These are phyloP conservation scores for Solenodon paradoxus DNA, from an alignment of 2,113 vertebrate species.

Conservation along the genomic window DNA sequence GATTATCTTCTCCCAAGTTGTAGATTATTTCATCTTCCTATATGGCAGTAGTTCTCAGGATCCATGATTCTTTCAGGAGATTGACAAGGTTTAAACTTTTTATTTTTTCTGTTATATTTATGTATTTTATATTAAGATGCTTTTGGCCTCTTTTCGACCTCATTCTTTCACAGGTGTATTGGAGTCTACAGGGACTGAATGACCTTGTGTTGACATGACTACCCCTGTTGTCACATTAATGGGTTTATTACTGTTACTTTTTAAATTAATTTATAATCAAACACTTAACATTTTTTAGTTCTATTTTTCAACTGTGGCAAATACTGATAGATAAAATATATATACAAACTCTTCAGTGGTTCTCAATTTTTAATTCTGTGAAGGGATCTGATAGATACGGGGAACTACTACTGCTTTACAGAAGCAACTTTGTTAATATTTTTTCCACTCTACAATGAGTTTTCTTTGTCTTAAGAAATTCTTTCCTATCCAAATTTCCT, in stretches of 20 bases:
- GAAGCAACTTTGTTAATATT: not conserved
- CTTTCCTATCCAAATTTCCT: not conserved
- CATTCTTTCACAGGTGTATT: not conserved
- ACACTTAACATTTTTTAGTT: not conserved
- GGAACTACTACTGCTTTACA: not conserved
- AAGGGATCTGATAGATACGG: not conserved
- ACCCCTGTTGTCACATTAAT: too few relatives aligned
- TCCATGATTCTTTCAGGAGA: not conserved
- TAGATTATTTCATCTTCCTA: slow-evolving; percentile 28
- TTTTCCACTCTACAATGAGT: not conserved
- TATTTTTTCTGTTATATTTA: too few relatives aligned
- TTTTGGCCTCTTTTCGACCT: not conserved
- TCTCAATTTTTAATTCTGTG: not conserved
- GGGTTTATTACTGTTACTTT: slow-evolving; percentile 4
- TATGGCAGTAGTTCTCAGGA: not conserved
- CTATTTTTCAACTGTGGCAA: not conserved
- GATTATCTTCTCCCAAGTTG: not conserved
- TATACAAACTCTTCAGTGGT: not conserved
- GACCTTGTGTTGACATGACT: not conserved
- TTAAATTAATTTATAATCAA: not conserved
- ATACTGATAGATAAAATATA: not conserved
- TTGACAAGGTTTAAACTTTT: not conserved
- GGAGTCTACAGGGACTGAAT: not conserved
- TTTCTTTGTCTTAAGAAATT: slow-evolving; percentile 16
- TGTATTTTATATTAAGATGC: not conserved